A percentile compares a stretch with the other conserved stretches of the same genome.
These are phyloP conservation scores for Botia kubotai DNA, from an alignment of 2,797 vertebrate species.

Conservation along the genomic window DNA sequence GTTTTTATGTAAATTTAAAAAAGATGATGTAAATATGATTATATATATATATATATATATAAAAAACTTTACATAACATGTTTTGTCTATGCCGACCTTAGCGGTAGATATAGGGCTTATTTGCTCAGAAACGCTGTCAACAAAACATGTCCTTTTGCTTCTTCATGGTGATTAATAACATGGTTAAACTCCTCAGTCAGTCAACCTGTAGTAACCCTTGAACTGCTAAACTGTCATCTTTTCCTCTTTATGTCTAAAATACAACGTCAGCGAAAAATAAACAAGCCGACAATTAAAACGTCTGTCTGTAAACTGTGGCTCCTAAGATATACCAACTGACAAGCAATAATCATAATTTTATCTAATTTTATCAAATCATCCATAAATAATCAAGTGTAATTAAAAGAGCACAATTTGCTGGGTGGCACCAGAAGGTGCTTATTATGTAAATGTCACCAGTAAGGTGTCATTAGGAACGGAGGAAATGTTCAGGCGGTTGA, in stretches of 20 bases:
- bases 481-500: conserved; percentile 8
- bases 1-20: no score
- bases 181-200: not conserved
- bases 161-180: conserved; percentile 9
- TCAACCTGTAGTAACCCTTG: not conserved
- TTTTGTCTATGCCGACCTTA: not conserved
- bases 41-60: no score
- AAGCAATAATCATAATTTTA: not conserved
- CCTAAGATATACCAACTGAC: not conserved
- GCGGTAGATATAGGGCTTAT: not conserved
- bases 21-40: no score
- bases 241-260: not conserved
- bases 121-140: not conserved
- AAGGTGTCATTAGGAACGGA: conserved; percentile 28
- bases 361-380: no score
- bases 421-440: conserved; percentile 29
- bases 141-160: not conserved
- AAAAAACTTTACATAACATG: not conserved
- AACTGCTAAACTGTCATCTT: conserved; percentile 16
- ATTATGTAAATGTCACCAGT: conserved; percentile 36
- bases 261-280: conserved; percentile 6
- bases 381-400: conserved; percentile 12
- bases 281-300: not conserved
- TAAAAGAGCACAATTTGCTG: conserved; percentile 15
- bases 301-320: not conserved